Evolutionary conservation across 2,797 vertebrate genomes (phyloP).

Genomic region (Luscinia luscinia): DNA sequence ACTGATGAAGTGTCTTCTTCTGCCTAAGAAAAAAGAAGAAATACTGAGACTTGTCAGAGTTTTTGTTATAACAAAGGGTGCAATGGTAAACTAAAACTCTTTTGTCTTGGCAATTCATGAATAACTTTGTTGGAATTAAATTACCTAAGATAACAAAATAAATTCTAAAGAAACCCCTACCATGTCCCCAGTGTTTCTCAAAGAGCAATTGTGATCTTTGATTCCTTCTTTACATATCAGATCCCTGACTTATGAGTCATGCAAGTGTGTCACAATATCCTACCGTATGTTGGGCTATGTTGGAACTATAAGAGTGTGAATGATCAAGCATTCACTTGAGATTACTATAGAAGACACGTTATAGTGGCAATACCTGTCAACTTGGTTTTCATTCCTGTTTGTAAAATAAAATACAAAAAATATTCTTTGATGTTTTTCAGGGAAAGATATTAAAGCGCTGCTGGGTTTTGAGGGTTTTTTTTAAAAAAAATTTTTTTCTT

Average conservation of each 20-base stretch:
- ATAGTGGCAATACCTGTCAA: background rate
- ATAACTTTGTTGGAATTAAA: background rate
- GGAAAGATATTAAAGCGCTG: background rate
- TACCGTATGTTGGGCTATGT: background rate
- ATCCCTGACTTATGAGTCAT: background rate
- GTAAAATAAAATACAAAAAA: background rate
- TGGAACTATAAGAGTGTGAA: background rate
- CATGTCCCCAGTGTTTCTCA: fast-evolving
- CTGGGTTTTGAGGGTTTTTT: fast-evolving
- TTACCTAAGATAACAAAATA: background rate
- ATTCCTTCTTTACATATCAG: background rate
- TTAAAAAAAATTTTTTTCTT: background rate
- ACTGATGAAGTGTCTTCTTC: background rate
- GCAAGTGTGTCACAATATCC: background rate
- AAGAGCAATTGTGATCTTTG: background rate
- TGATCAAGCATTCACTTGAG: background rate
- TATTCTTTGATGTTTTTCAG: background rate
- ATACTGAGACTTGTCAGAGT: background rate
- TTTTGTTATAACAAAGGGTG: background rate
- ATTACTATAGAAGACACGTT: background rate
- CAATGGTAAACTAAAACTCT: background rate
- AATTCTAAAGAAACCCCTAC: background rate
- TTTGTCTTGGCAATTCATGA: background rate
- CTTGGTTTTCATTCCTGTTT: background rate
- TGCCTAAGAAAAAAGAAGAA: background rate